Percentiles rank a stretch among this genome's conserved stretches.
phyloP scores from a whole-genome alignment of 2,797 vertebrate species.

The Malacoraja senta region DNA sequence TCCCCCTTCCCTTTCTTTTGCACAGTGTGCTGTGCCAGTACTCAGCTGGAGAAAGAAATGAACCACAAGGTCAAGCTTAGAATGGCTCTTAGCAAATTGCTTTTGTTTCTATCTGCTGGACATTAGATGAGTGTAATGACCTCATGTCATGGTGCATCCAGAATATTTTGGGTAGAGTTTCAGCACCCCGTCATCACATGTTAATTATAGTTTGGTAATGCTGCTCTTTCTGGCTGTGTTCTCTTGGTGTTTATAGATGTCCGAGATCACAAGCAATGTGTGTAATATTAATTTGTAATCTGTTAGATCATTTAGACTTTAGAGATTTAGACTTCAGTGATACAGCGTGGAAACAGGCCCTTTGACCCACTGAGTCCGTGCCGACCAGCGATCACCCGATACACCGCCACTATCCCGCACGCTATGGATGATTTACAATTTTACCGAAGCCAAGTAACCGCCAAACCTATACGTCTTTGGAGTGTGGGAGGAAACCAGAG shows the following conservation, averaged over 20 bases:
- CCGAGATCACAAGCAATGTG: background rate
- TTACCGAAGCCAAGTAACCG: too few relatives aligned
- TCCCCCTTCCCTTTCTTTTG: background rate
- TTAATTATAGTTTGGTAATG: background rate
- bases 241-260: background rate
- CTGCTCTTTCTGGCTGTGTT: background rate
- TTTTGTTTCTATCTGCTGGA: too few relatives aligned
- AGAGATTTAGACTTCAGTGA: too few relatives aligned
- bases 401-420: too few relatives aligned
- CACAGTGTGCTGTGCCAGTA: background rate
- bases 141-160: background rate
- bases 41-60: background rate
- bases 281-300: too few relatives aligned
- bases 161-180: background rate
- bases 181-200: background rate
- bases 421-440: too few relatives aligned
- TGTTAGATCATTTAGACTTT: too few relatives aligned
- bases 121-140: background rate
- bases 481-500: too few relatives aligned
- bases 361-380: too few relatives aligned
- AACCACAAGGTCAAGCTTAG: background rate
- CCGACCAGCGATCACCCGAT: too few relatives aligned
- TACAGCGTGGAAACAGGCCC: too few relatives aligned
- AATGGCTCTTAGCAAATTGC: background rate
- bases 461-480: too few relatives aligned